These are phyloP conservation scores for Catharus fuscescens DNA, from an alignment of 2,113 vertebrate genomes.

Conservation along the genomic window DNA sequence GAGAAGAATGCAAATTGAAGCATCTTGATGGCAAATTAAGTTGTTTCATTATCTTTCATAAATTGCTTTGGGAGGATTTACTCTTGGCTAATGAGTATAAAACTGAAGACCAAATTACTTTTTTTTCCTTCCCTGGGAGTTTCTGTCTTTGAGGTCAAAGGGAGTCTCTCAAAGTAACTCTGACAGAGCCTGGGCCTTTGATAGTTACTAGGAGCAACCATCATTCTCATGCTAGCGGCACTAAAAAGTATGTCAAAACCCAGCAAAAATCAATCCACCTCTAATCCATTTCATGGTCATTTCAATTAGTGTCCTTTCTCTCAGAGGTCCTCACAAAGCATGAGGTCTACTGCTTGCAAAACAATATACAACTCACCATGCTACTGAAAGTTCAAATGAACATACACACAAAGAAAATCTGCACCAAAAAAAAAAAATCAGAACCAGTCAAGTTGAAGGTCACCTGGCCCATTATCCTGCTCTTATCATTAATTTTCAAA, in stretches of 20 bases:
- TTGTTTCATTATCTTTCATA: slow-evolving; percentile 62
- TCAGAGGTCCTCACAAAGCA: neutral
- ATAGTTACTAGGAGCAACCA: neutral
- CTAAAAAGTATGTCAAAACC: neutral
- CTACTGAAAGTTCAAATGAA: neutral
- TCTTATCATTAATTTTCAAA: neutral
- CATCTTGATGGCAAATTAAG: slow-evolving; percentile 56
- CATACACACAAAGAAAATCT: neutral
- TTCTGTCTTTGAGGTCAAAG: neutral
- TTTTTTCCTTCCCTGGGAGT: neutral
- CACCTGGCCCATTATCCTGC: neutral
- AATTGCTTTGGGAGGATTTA: slow-evolving; percentile 56
- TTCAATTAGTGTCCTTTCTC: neutral
- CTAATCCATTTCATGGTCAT: neutral
- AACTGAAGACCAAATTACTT: neutral
- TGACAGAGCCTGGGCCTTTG: neutral
- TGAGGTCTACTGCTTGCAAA: neutral
- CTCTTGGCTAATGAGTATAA: slow-evolving; percentile 37
- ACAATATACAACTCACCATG: neutral
- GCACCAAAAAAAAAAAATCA: neutral
- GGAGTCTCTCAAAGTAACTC: neutral
- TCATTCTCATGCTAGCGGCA: neutral
- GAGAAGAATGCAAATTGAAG: slow-evolving; percentile 50
- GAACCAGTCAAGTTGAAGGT: neutral
- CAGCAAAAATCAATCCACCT: neutral